Conservation (phyloP, 2,888 invertebrate species). For the Stegophylla sp. region DNA sequence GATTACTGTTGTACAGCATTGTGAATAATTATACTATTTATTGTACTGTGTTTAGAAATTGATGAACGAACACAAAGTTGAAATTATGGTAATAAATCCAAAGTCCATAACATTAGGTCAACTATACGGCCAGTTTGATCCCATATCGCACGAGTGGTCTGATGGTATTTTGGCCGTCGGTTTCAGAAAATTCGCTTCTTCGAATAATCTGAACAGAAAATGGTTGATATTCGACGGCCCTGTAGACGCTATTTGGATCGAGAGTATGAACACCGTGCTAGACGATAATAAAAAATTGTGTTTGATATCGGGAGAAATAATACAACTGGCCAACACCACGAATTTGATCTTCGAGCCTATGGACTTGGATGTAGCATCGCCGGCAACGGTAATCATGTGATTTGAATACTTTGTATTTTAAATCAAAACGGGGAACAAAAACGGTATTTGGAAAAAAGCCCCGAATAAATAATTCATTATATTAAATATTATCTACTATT, state of each 20-base stretch:
- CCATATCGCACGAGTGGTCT: slow-evolving; percentile 92
- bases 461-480: too few species aligned
- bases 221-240: slow-evolving; percentile 97
- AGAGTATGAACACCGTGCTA: slow-evolving; percentile 93
- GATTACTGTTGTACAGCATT: not conserved
- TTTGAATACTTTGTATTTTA: too few species aligned
- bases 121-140: slow-evolving; percentile 92
- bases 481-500: too few species aligned
- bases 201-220: slow-evolving; percentile 75
- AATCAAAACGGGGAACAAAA: too few species aligned
- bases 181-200: slow-evolving; percentile 81
- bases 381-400: slow-evolving; percentile 77
- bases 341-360: slow-evolving; percentile 93
- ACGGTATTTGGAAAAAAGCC: too few species aligned
- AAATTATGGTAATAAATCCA: slow-evolving; percentile 86
- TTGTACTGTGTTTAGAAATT: slow-evolving; percentile 1
- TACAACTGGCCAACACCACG: slow-evolving; percentile 86
- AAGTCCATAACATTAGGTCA: slow-evolving; percentile 96
- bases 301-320: slow-evolving; percentile 96
- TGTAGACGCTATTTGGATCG: slow-evolving; percentile 96
- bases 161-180: slow-evolving; percentile 87
- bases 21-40: not conserved
- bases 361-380: slow-evolving; percentile 92
- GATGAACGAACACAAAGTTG: slow-evolving; percentile 71
- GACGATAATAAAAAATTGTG: slow-evolving; percentile 96